Base-by-base conservation (phyloP, 2,888 invertebrate species). In the Tricholauxania praeusta region DNA sequence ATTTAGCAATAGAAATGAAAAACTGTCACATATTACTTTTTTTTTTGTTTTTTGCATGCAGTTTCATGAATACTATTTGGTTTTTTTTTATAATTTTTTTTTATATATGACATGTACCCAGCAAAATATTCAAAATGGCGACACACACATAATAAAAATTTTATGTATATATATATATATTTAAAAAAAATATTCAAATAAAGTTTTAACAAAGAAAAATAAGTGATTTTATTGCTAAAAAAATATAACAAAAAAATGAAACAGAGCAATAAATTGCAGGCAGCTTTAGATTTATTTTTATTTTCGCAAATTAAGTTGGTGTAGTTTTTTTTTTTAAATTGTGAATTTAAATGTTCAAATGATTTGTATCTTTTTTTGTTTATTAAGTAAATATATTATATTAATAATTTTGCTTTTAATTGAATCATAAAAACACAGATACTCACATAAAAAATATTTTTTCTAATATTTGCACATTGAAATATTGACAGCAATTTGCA, bases 81-180 rank as follows among this genome's bases (percentile, higher is more conserved):
- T 75, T 75, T 67, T 63, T 57, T 39, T 39, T 22, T 64, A 15
- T 74, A 68, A 5, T 53, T 65, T 62, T 77, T 64, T 63, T 64
- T 71, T 66, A 49, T 74, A 48, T 51, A 82, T 82, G 82, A 82
- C 82, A 82, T 82, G 82, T 82, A 82, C 82, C 82, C 82, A 82
- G 80, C 78, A 80, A 80, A 74, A 75, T 63, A 75, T 70, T 72
- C 74, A 76, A 76, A 51, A 75, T 77, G 67, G 72, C 76, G 69
- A 77, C 72, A 76, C 72, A 63, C 74, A 78, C 60, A 74, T 75
- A 67, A 72, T 14, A 68, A 28, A 69, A 76, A 72, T 79, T 78
- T 77, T 39, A 10, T 39, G 8, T 39, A 39, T 5, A 10, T 39
- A 39, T 4, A 39, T 75, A 52, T 76, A 72, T n/a, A n/a, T n/a